Evolutionary conservation across 2,888 invertebrate species (phyloP).

Genomic region (Amiota minor): DNA sequence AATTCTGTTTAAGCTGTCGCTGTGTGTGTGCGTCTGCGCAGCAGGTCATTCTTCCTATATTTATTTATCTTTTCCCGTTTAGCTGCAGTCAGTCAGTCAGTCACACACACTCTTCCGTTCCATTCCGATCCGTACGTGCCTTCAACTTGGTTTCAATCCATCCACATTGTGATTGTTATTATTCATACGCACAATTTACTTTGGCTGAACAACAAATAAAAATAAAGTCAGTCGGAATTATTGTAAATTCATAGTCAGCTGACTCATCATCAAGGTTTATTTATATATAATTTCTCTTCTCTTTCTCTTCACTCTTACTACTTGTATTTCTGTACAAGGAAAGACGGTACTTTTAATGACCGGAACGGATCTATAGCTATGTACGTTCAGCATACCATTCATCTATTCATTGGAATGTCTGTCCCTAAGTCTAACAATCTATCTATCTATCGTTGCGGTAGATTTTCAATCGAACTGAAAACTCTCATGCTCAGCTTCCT

Average conservation of each 20-base stretch:
- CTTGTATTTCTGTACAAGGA: constrained; percentile 14
- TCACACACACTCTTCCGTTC: background rate
- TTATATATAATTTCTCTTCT: background rate
- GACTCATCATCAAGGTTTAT: constrained; percentile 53
- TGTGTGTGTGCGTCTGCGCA: constrained; percentile 42
- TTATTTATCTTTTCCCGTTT: constrained; percentile 43
- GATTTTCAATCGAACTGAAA: constrained; percentile 5
- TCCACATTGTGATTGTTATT: constrained; percentile 52
- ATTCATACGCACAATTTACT: constrained; percentile 67
- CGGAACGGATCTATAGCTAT: constrained; percentile 61
- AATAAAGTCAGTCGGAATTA: constrained; percentile 5
- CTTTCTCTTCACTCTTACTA: constrained; percentile 21
- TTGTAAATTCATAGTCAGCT: constrained; percentile 55
- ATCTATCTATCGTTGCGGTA: constrained; percentile 3
- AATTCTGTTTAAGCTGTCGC: constrained; percentile 39
- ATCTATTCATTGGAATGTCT: background rate
- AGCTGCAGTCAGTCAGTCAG: no score
- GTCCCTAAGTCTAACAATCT: background rate
- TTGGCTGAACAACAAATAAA: constrained; percentile 40
- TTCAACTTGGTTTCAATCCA: constrained; percentile 31
- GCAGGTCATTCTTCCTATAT: constrained; percentile 68
- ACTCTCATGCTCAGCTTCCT: constrained; percentile 14
- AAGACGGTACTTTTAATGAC: constrained; percentile 67
- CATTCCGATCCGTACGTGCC: constrained; percentile 12
- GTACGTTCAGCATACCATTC: background rate